Evolutionary conservation across 2,797 vertebrate genomes (phyloP), one percentile per base, ranked within the genome.

Genomic region (Sebastiscus tertius): DNA sequence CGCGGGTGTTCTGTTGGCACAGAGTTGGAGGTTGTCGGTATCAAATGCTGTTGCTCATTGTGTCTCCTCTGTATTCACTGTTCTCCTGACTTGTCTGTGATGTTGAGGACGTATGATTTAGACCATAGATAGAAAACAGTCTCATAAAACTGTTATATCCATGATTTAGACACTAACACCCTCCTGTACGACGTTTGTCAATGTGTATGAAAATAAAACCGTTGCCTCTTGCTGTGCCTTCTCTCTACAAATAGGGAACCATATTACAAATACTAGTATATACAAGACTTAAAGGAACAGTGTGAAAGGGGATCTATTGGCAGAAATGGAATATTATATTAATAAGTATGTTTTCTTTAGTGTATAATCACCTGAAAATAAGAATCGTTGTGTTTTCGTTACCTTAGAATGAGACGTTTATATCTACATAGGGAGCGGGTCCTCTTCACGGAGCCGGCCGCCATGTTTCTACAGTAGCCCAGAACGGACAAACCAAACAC

Each of bases 171-270:
- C 12, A 5, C 16, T 8, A 6, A 22, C 42, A 60, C 24, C 9
- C 1, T 36, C 36, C 74, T 55, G 76, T 90, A 22, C 20, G 39
- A 20, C 58, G 2, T 89, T 75, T 87, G 79, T 86, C 56, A 72
- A 18, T 86, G 72, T 91, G 46, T 49, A 61, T 83, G 36, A 36
- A 85, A 93, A 91, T 93, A 90, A 92, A 94, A 80, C 22, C 0
- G 63, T 85, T 90, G 79, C 67, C 68, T 84, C 64, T 61, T 22
- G 1, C 31, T 79, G 22, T 82, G 81, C 29, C 36, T 76, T 3
- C 31, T 87, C 24, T 85, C 18, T 59, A 29, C 16, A 31, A 16
- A 39, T 26, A 33, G 22, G 7, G 5, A 64, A 54, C 58, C 5
- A 10, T 33, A 9, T 36, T 27, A 20, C 4, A 65, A 39, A n/a